Percentiles rank a stretch among this genome's conserved stretches.
Conservation (phyloP, 2,888 invertebrate species). For the Spodoptera littoralis region DNA sequence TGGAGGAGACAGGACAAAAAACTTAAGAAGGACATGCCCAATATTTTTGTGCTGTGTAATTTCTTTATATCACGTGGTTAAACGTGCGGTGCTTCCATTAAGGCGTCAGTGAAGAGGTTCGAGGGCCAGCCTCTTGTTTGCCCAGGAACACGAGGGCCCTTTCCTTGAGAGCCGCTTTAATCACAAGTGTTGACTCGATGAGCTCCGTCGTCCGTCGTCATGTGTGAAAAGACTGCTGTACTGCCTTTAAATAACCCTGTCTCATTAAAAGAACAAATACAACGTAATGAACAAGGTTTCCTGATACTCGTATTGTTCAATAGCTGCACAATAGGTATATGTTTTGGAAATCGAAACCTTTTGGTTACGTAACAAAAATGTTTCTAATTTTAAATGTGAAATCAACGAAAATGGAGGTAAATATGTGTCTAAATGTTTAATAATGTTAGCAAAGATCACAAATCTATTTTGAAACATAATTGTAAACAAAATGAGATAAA, state of each 20-base stretch:
- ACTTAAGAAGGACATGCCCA: constrained; percentile 1
- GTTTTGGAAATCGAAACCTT: no score
- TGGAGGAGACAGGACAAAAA: no score
- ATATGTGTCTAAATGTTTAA: no score
- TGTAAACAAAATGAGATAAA: no score
- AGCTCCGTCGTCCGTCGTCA: constrained; percentile 52
- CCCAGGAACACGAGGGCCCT: constrained; percentile 73
- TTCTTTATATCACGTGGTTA: constrained; percentile 56
- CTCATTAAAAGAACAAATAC: constrained; percentile 21
- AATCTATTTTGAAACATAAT: no score
- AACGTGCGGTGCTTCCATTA: constrained; percentile 74
- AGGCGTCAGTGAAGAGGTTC: constrained; percentile 71
- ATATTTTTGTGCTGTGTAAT: constrained; percentile 38
- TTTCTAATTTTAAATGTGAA: no score
- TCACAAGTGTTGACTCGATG: constrained; percentile 81
- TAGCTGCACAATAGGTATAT: no score
- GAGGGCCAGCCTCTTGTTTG: constrained; percentile 81
- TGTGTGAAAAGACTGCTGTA: constrained; percentile 60
- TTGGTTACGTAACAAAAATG: no score
- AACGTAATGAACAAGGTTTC: constrained; percentile 1
- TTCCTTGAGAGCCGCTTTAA: constrained; percentile 79
- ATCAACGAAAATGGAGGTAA: no score
- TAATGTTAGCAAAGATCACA: no score
- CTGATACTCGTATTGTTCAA: neutral
- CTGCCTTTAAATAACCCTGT: constrained; percentile 33